Base-by-base conservation (phyloP, 2,888 invertebrate species). In the Xestia xanthographa region DNA sequence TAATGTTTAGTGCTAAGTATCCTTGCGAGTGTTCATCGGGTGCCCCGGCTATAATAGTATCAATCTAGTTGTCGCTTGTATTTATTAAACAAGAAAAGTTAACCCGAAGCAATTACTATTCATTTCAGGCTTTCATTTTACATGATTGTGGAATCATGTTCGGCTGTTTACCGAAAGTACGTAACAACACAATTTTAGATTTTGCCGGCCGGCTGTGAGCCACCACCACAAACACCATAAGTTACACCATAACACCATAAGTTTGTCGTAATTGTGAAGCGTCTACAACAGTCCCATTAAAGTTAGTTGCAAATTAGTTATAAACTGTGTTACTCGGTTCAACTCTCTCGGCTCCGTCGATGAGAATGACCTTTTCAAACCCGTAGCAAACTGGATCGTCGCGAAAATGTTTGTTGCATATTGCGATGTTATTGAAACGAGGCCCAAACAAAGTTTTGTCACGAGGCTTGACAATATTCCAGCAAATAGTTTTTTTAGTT, bases 341-440 rank as follows among this genome's bases (percentile, higher is more conserved):
- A n/a, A n/a, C n/a, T n/a, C n/a, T n/a, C n/a, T n/a, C n/a, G n/a
- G n/a, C n/a, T n/a, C n/a, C n/a, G n/a, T n/a, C n/a, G n/a, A n/a
- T n/a, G n/a, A n/a, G n/a, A n/a, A n/a, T n/a, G n/a, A n/a, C n/a
- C n/a, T n/a, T n/a, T n/a, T n/a, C n/a, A n/a, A n/a, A n/a, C n/a
- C n/a, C n/a, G 14, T n/a, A 20, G 41, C 29, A 14, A 75, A 60
- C 75, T 75, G 22, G 38, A 60, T 74, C 9, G n/a, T 29, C 76
- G 41, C 53, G 38, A 75, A 74, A 41, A 48, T 60, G 9, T 29
- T 29, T 60, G n/a, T n/a, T n/a, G n/a, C n/a, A n/a, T n/a, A n/a
- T n/a, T n/a, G n/a, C 14, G 12, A 45, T 45, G 34, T 38, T 38
- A 50, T 48, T 34, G 20, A 62, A 75, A 75, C n/a, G 50, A 43